Evolutionary conservation across 1,140 invertebrate species (phyloP), one percentile per base, ranked within the genome.

Genomic region (Aplysia californica): DNA sequence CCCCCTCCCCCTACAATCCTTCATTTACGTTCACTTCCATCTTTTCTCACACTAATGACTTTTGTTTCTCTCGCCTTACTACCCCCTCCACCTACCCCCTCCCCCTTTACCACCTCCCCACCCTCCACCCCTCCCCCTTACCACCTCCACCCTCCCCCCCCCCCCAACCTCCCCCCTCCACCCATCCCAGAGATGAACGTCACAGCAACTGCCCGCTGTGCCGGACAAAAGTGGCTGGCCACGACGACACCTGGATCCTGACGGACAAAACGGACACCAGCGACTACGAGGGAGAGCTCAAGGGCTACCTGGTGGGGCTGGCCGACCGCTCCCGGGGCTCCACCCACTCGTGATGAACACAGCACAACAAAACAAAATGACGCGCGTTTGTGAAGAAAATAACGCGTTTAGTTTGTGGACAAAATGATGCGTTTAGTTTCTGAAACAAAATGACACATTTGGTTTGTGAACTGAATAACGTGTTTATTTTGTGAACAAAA

Each of bases 181-280:
- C n/a, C n/a, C n/a, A n/a, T n/a, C 81, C 10, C 77, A 94, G 93
- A 92, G 93, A 93, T 90, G 91, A 92, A 35, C 88, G 90, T 65
- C 91, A 93, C 81, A 92, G 93, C 82, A 94, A 93, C 0, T 94
- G 93, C 86, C 93, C 93, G 1, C 91, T 94, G 39, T 94, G 93
- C 82, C 88, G 93, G 44, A 92, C 92, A 76, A 90, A 86, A 75
- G 84, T 94, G 29, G 89, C 92, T 56, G 93, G 91, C 78, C 92
- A 91, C 5, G 92, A 93, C 82, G 93, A 94, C 77, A 91, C 92
- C 0, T 94, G 93, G 93, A 92, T 94, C 2, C 80, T 91, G 29
- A 92, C 93, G 18, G 93, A 94, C 80, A 91, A 91, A 33, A 93
- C 93, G 18, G 91, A 92, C 79, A 88, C 90, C 33, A 89, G 91